Base-by-base conservation (phyloP, 2,113 vertebrate species). In the Corvus hawaiiensis region DNA sequence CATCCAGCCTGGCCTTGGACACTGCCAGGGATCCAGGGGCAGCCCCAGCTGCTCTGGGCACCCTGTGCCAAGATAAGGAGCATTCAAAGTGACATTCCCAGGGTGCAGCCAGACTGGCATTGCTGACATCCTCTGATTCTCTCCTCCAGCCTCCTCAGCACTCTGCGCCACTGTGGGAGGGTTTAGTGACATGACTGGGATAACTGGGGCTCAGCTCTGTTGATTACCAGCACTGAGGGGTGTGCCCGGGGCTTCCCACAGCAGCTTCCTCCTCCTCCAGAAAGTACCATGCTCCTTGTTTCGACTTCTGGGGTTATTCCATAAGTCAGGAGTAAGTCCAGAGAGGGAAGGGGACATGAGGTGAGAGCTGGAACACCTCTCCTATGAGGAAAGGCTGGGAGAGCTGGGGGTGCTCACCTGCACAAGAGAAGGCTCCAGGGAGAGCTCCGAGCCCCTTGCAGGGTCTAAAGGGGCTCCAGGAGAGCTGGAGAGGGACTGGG, bases 1-100 rank as follows among this genome's bases (percentile, higher is more conserved):
- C 0, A 0, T 21, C 74, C 51, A 80, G 0, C 30, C 76, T 59
- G 44, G 16, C 13, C 39, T n/a, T 11, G 77, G 61, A 0, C 33
- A 39, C 2, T 61, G 0, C 46, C 69, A 67, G 69, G 61, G 61
- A 32, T n/a, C 37, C 55, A 44, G 66, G 28, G 30, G 30, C 56
- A 74, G 27, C 59, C 59, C 28, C 44, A 59, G 68, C 86, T 66
- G 0, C 52, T 66, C 43, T 81, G 43, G 35, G 26, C 26, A 43
- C 4, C 48, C 35, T 66, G 59, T 66, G 23, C 32, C 59, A 32
- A 13, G 43, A 48, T 1, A 46, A 39, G 33, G 32, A 28, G 41
- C 19, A 20, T 20, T 43, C 26, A 16, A 63, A 22, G 84, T 15
- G n/a, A 27, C 24, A 23, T 21, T 52, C 37, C 27, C 14, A 44